phyloP scores from a whole-genome alignment of 2,113 vertebrate species.

The Sturnus vulgaris region DNA sequence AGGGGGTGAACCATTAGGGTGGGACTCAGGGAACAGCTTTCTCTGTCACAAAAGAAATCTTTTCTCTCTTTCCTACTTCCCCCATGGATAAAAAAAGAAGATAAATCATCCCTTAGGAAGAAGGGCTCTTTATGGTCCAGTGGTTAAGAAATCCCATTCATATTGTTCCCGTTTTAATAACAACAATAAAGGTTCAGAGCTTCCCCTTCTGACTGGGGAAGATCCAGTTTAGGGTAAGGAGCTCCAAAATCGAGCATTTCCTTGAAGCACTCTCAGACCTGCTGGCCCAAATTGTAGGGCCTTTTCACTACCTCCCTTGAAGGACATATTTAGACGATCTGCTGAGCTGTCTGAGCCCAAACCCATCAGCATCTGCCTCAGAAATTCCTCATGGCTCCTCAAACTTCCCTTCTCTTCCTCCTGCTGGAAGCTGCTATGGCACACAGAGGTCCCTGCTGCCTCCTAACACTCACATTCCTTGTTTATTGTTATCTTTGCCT shows the following conservation, averaged over 20 bases:
- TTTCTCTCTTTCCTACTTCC: neutral
- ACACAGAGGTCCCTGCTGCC: neutral
- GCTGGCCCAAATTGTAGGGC: neutral
- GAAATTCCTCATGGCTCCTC: neutral
- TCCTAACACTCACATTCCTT: neutral
- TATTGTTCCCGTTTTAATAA: neutral
- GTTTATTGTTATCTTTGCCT: neutral
- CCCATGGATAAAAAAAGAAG: neutral
- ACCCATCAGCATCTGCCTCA: neutral
- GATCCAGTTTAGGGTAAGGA: neutral
- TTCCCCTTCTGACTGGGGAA: neutral
- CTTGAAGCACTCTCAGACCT: neutral
- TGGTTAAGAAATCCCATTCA: neutral
- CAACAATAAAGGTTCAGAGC: neutral
- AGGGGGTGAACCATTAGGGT: neutral
- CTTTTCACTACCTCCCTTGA: neutral
- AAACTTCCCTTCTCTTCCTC: neutral
- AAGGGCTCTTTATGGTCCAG: neutral
- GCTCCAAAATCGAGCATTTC: neutral
- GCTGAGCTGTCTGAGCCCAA: neutral
- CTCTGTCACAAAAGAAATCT: neutral
- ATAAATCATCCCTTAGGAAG: neutral
- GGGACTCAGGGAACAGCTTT: neutral
- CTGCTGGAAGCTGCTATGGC: neutral
- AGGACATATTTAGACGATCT: neutral